Evolutionary conservation across 2,113 vertebrate species (phyloP).

Genomic region (Meles meles): DNA sequence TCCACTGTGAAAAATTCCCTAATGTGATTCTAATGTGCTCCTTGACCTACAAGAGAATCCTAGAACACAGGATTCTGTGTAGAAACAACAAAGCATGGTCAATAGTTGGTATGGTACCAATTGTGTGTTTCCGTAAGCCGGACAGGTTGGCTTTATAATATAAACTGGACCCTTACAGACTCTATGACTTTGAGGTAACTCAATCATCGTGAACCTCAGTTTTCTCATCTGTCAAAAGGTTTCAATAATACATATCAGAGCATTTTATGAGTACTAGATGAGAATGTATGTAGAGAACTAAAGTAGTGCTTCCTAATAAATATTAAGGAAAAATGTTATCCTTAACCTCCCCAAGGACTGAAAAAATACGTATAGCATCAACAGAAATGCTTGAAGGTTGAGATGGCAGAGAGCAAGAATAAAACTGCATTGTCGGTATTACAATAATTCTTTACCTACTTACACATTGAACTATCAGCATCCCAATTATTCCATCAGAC

Average conservation of each 20-base stretch:
- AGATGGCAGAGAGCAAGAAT: background rate
- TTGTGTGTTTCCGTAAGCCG: background rate
- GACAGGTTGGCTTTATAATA: background rate
- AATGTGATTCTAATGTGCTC: background rate
- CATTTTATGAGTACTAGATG: background rate
- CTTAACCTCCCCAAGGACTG: background rate
- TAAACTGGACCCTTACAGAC: background rate
- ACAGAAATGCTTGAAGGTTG: background rate
- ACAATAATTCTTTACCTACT: background rate
- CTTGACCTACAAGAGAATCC: background rate
- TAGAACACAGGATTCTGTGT: background rate
- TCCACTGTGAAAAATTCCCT: background rate
- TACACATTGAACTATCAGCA: background rate
- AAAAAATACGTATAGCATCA: background rate
- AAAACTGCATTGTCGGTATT: background rate
- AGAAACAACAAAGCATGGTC: background rate
- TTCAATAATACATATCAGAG: background rate
- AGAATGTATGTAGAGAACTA: background rate
- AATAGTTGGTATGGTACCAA: background rate
- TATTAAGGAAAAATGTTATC: background rate
- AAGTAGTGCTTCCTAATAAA: background rate
- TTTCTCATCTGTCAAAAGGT: background rate
- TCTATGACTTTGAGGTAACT: background rate
- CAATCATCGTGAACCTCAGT: background rate
- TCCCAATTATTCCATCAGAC: constrained; percentile 5